Evolutionary conservation across 2,888 invertebrate genomes (phyloP), one percentile per base, ranked within the genome.

Genomic region (Drosophila paramelanica): DNA sequence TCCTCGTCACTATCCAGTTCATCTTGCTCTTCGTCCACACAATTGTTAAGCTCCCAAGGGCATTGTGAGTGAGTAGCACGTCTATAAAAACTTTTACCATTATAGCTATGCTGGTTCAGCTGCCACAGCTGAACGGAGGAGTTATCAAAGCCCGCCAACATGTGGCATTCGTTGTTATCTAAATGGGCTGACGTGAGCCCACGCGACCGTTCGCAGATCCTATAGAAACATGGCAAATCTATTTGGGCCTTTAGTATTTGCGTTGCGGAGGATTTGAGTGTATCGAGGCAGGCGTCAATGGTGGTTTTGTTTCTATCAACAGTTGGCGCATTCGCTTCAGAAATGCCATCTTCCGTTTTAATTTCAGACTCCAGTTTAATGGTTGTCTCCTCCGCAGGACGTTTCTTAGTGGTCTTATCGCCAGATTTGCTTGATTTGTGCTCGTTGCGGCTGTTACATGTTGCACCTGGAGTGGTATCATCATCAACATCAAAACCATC

Each of bases 121-220:
- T 92, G 91, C 92, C 92, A 93, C 27, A 93, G 67, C 62, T 91
- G 90, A 5, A 93, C 86, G 23, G 88, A 78, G 1, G 93, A 91
- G 75, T 90, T 90, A 57, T 92, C 89, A 64, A 92, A 92, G 7
- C 92, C 92, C 5, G 90, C 92, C 11, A 90, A 88, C 53, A 92
- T 69, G 79, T 93, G 93, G 50, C 93, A 93, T 71, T 91, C 91
- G 50, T 80, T 73, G 45, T 76, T 65, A 74, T 93, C 93, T 11
- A 91, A 49, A 46, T 90, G 80, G 1, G 90, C 91, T 0, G 91
- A 85, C 1, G 86, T 89, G 25, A 92, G 74, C 46, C 91, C 88
- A 10, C 85, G 80, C 11, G 79, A 62, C 31, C 79, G 83, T 36
- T 91, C 90, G 27, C 83, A 74, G 13, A 91, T 69, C 46, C 68